These are phyloP conservation scores for Sphaerophoria rueppellii DNA, from an alignment of 2,888 invertebrate genomes.

Conservation along the genomic window DNA sequence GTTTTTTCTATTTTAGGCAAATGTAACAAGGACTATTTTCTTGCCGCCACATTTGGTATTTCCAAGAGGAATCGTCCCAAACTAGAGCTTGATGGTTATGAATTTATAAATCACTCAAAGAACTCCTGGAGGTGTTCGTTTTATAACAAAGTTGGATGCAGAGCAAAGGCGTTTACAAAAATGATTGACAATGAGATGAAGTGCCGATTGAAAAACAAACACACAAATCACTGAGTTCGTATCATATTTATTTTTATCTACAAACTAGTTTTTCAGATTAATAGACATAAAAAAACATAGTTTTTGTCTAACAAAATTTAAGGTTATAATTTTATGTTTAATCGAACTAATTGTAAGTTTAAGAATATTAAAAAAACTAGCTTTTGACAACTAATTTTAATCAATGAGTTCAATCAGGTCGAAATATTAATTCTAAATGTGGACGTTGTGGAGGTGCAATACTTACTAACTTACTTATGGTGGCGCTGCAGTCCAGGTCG, in stretches of 20 bases:
- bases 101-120: not conserved
- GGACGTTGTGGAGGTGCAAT: too few species aligned
- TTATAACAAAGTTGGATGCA: not conserved
- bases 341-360: too few species aligned
- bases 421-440: too few species aligned
- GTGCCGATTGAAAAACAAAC: constrained; percentile 13
- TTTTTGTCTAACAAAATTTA: too few species aligned
- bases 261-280: too few species aligned
- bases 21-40: not conserved
- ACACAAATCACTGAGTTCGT: not conserved
- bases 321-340: too few species aligned
- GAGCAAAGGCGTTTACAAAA: not conserved
- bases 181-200: constrained; percentile 13
- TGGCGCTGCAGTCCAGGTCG: too few species aligned
- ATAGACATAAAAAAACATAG: too few species aligned
- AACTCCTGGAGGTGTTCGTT: not conserved
- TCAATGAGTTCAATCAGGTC: too few species aligned
- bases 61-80: not conserved
- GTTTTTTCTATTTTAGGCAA: not conserved
- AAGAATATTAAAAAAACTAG: too few species aligned
- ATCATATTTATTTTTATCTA: not conserved
- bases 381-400: too few species aligned
- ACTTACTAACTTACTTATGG: too few species aligned
- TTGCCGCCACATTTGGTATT: not conserved
- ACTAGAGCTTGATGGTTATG: not conserved